phyloP scores from a whole-genome alignment of 2,888 invertebrate genomes.

The Cheilosia pagana region DNA sequence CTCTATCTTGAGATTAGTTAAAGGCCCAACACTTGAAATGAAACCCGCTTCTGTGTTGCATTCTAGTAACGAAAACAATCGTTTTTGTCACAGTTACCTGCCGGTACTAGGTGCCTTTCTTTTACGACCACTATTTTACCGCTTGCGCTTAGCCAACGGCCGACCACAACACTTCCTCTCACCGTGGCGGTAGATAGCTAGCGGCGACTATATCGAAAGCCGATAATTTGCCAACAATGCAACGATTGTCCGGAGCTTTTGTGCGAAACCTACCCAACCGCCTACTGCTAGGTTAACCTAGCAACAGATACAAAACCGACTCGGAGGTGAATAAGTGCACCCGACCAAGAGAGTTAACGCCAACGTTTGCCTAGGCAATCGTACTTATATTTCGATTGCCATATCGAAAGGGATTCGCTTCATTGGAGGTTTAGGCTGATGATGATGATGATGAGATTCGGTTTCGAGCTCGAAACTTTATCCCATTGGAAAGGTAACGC shows the following conservation, averaged over 20 bases:
- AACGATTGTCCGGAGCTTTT: constrained; percentile 38
- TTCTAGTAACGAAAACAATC: constrained; percentile 37
- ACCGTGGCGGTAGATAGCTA: neutral
- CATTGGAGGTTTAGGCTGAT: constrained; percentile 54
- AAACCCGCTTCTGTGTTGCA: constrained; percentile 30
- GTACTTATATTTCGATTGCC: constrained; percentile 63
- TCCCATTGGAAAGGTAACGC: constrained; percentile 51
- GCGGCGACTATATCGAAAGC: constrained; percentile 33
- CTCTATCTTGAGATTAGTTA: constrained; percentile 45
- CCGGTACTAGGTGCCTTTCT: constrained; percentile 14
- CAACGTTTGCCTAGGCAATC: constrained; percentile 54
- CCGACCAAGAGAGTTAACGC: constrained; percentile 30
- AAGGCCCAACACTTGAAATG: constrained; percentile 40
- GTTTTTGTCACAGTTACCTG: constrained; percentile 36
- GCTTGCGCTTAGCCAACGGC: constrained; percentile 1
- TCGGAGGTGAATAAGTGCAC: constrained; percentile 44
- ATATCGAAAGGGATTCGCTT: constrained; percentile 65
- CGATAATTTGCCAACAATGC: constrained; percentile 52
- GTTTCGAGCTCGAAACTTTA: constrained; percentile 60
- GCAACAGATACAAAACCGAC: constrained; percentile 43
- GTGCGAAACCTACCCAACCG: constrained; percentile 19
- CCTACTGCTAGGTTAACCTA: constrained; percentile 36
- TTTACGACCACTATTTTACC: constrained; percentile 13
- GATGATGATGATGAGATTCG: constrained; percentile 24
- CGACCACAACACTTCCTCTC: constrained; percentile 34